These are phyloP conservation scores for Sturnus vulgaris DNA, from an alignment of 2,113 vertebrate species.

Conservation along the genomic window DNA sequence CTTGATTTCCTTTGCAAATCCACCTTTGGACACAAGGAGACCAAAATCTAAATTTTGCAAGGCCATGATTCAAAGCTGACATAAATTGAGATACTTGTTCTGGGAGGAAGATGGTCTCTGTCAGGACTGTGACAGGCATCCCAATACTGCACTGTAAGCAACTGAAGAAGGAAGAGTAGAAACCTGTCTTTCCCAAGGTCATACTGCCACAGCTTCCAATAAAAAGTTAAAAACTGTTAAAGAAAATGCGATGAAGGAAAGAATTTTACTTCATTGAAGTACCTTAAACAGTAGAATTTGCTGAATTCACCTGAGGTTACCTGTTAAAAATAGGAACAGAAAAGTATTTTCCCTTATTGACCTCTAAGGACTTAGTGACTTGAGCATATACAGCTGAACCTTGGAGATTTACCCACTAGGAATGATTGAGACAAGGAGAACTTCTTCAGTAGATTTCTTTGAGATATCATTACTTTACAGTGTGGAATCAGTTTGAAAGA, in stretches of 20 bases:
- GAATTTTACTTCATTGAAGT: background rate
- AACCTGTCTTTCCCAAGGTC: background rate
- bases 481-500: background rate
- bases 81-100: background rate
- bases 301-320: background rate
- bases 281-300: background rate
- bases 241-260: background rate
- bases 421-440: background rate
- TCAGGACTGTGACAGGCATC: background rate
- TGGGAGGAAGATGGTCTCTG: background rate
- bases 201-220: background rate
- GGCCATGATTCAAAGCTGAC: background rate
- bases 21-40: background rate
- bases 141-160: background rate
- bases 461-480: background rate
- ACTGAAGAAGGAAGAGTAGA: background rate
- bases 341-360: background rate
- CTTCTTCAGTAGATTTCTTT: background rate
- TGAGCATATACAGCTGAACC: background rate
- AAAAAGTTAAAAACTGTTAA: background rate
- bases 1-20: background rate
- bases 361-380: background rate
- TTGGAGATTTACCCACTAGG: background rate
- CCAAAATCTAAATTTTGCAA: background rate
- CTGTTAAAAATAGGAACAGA: background rate